Conservation (phyloP, 1,140 invertebrate species). For the Physella acuta region DNA sequence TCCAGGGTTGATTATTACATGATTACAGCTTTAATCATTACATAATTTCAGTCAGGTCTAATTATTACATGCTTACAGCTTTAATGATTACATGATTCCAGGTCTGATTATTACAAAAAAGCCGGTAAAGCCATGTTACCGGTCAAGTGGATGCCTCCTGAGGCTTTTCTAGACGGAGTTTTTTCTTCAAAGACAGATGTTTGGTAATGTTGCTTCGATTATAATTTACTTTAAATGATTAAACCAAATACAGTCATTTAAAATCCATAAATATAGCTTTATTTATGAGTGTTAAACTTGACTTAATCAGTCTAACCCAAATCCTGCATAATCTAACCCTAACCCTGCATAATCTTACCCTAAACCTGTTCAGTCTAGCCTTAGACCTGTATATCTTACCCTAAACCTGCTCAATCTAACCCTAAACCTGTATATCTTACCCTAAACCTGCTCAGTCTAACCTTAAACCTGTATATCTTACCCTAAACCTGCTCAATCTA, state of each 20-base stretch:
- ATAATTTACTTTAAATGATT: no score
- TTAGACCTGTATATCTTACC: background rate
- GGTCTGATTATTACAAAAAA: conserved; percentile 62
- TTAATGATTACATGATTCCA: no score
- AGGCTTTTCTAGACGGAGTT: conserved; percentile 60
- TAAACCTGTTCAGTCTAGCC: background rate
- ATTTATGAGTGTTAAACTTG: no score
- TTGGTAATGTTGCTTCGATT: conserved; percentile 68
- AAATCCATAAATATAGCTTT: no score
- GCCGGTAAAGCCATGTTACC: conserved; percentile 60
- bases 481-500: background rate
- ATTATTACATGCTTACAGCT: no score
- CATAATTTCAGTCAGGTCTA: no score
- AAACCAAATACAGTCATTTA: no score
- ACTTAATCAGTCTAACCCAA: no score
- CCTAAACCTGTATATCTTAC: background rate
- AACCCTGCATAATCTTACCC: background rate
- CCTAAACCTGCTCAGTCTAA: background rate
- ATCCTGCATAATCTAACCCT: background rate
- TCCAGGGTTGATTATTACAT: no score
- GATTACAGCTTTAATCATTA: no score
- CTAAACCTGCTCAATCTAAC: background rate
- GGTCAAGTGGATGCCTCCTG: conserved; percentile 63
- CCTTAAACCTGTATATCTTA: background rate
- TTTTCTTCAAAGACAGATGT: conserved; percentile 60